Base-by-base conservation (phyloP, 2,113 vertebrate species). In the Coptodon bakossiorum region DNA sequence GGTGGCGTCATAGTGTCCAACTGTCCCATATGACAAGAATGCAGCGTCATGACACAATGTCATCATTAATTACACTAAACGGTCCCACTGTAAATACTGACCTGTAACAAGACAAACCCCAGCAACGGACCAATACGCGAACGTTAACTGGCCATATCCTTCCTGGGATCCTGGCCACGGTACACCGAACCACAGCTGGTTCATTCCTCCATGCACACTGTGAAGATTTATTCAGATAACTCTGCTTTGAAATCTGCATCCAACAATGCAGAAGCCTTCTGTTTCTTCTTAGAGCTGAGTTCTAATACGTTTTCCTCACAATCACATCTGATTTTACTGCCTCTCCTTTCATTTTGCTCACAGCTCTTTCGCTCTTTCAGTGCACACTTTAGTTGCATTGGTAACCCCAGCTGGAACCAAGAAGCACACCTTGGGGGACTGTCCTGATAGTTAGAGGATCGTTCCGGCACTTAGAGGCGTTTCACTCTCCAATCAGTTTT, bases 181-280 rank as follows among this genome's bases (percentile, higher is more conserved):
- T 8, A 56, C 24, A 12, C 84, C 54, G 78, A 92, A 68, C 92
- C 86, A 14, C 80, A 4, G 82, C 19, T 63, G 90, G 82, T 89
- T 92, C 36, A 2, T 61, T 87, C 82, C 90, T 92, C 80, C 89
- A 90, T 78, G 82, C 83, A 61, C 94, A 95, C 94, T 95, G 94
- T 95, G 94, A 96, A 80, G 34, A 86, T 87, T 90, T 85, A 89
- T 86, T 50, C 81, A 27, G 1, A 59, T 43, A 40, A 63, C 43
- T 52, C 56, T 78, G 79, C 68, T 82, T 31, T 7, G 80, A 86
- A 43, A 48, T 83, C 27, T 88, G 91, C 90, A 43, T 83, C 73
- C 31, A 48, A 48, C 27, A 9, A 43, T 16, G 88, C 85, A 86
- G 82, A 59, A 29, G 71, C 71, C 31, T 89, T 85, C 57, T 34